phyloP scores from a whole-genome alignment of 2,888 invertebrate genomes.

The Graphium colonna region DNA sequence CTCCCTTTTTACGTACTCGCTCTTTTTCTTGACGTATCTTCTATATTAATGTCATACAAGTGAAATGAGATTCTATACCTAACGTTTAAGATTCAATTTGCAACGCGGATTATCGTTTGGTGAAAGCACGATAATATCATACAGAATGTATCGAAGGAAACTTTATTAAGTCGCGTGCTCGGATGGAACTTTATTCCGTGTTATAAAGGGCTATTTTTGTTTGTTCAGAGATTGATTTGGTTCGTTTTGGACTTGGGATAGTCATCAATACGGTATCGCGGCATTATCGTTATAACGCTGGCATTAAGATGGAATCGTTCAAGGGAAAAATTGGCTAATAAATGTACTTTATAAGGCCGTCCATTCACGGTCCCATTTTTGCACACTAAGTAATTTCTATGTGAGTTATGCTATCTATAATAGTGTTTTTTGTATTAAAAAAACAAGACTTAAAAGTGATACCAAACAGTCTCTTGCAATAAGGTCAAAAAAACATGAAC shows the following conservation, averaged over 20 bases:
- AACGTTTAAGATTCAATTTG: background rate
- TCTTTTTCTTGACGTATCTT: slow-evolving; percentile 50
- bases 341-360: slow-evolving; percentile 44
- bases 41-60: background rate
- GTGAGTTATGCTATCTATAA: too few species aligned
- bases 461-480: too few species aligned
- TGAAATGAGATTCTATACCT: slow-evolving; percentile 17
- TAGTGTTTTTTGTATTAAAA: too few species aligned
- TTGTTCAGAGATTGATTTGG: slow-evolving; percentile 26
- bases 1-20: slow-evolving; percentile 34
- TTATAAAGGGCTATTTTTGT: slow-evolving; percentile 27
- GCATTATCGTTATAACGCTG: slow-evolving; percentile 68
- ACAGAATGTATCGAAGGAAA: slow-evolving; percentile 68
- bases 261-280: slow-evolving; percentile 70
- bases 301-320: slow-evolving; percentile 70
- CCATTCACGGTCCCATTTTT: slow-evolving; percentile 25
- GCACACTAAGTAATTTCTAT: too few species aligned
- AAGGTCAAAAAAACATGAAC: too few species aligned
- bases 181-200: slow-evolving; percentile 22
- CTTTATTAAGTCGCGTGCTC: slow-evolving; percentile 50
- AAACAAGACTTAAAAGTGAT: too few species aligned
- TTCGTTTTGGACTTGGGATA: slow-evolving; percentile 34
- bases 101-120: background rate
- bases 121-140: slow-evolving; percentile 65
- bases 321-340: slow-evolving; percentile 76